Evolutionary conservation across 1,140 invertebrate genomes (phyloP).

Genomic region (Branchinecta lynchi): DNA sequence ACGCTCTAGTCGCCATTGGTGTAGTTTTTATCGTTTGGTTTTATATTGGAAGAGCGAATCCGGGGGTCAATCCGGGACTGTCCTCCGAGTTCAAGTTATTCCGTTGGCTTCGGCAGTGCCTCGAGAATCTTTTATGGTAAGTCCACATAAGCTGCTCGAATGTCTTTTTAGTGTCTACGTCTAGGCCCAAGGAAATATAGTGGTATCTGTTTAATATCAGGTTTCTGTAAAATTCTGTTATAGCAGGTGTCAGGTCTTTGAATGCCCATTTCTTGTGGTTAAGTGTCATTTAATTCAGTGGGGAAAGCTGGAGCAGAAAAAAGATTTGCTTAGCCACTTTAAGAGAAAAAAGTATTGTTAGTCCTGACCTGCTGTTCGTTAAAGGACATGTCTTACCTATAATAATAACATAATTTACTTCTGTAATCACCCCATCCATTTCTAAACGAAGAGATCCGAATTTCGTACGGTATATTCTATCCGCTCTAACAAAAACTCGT

Average conservation of each 20-base stretch:
- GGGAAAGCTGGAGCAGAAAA: slow-evolving; percentile 11
- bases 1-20: slow-evolving; percentile 62
- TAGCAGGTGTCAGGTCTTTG: slow-evolving; percentile 13
- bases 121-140: slow-evolving; percentile 64
- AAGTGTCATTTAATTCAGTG: not conserved
- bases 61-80: slow-evolving; percentile 76
- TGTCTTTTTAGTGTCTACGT: no score
- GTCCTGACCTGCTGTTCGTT: no score
- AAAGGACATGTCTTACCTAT: no score
- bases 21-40: slow-evolving; percentile 72
- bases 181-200: no score
- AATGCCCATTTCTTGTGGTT: slow-evolving; percentile 13
- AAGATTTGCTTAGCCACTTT: not conserved
- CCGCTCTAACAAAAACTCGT: no score
- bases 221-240: no score
- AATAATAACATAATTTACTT: no score
- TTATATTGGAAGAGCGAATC: slow-evolving; percentile 83
- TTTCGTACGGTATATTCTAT: no score
- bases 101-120: slow-evolving; percentile 57
- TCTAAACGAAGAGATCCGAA: no score
- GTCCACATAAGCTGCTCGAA: slow-evolving; percentile 20
- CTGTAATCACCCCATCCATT: no score
- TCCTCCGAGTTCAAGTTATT: slow-evolving; percentile 75
- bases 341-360: no score
- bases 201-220: no score